Conservation (phyloP, 2,113 vertebrate species). For the Urocolius indicus region DNA sequence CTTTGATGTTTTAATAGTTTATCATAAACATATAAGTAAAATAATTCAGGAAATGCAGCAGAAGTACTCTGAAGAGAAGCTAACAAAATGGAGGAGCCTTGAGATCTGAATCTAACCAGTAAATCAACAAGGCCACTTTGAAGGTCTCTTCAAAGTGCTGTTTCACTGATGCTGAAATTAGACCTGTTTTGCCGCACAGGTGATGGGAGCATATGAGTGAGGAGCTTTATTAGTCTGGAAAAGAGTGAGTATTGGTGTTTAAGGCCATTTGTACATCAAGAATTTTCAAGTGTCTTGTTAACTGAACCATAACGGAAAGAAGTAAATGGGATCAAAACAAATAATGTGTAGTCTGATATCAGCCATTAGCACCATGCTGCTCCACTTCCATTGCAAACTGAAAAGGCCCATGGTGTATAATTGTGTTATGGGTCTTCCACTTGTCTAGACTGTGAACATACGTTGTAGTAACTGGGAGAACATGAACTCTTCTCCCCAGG, state of each 20-base stretch:
- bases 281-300: background rate
- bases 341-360: background rate
- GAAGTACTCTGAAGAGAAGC: background rate
- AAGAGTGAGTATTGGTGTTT: background rate
- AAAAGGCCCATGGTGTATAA: background rate
- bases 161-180: background rate
- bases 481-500: background rate
- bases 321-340: background rate
- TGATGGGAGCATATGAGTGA: background rate
- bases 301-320: background rate
- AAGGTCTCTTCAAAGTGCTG: background rate
- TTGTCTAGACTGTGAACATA: accelerated
- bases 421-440: background rate
- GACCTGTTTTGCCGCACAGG: background rate
- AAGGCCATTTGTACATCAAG: background rate
- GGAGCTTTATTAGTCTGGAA: background rate
- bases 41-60: background rate
- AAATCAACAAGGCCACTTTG: background rate
- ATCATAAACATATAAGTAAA: background rate
- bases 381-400: background rate
- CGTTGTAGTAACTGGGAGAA: background rate
- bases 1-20: background rate
- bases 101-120: background rate
- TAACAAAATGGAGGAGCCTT: background rate
- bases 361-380: background rate